phyloP scores from a whole-genome alignment of 2,113 vertebrate species.

The Spea bombifrons region DNA sequence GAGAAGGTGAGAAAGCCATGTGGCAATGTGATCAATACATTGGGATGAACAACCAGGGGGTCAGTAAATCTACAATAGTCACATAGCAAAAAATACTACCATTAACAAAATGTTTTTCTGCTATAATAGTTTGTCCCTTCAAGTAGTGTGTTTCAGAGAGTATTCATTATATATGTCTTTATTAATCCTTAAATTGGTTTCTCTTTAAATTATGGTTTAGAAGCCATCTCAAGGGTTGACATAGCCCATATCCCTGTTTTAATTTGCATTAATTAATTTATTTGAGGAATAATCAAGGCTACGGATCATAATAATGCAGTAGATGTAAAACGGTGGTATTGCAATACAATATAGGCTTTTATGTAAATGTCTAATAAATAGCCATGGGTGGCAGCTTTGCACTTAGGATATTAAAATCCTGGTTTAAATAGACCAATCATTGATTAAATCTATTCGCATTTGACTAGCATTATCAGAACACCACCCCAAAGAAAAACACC shows the following conservation, averaged over 20 bases:
- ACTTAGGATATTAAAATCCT: slow-evolving; percentile 45
- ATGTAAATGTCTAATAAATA: slow-evolving; percentile 40
- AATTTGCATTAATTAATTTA: slow-evolving; percentile 4
- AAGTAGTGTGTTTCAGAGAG: background rate
- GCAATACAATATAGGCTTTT: slow-evolving; percentile 27
- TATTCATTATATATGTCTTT: background rate
- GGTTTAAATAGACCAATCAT: slow-evolving; percentile 18
- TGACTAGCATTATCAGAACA: slow-evolving; percentile 6
- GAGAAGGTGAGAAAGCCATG: no score
- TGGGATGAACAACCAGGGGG: no score
- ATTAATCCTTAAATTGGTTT: background rate
- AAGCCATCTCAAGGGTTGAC: no score
- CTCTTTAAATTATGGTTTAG: no score
- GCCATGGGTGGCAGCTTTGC: slow-evolving; percentile 36
- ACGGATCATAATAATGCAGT: slow-evolving; percentile 33
- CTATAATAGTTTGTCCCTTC: no score
- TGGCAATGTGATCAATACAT: no score
- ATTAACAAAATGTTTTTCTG: no score
- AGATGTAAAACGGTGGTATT: slow-evolving; percentile 15
- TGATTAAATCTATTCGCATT: slow-evolving; percentile 33
- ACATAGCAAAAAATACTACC: no score
- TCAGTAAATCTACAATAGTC: no score
- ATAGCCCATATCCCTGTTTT: no score
- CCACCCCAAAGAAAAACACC: slow-evolving; percentile 14
- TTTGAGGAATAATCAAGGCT: slow-evolving; percentile 36